Base-by-base conservation (phyloP, 2,888 invertebrate species). In the Thereva nobilitata region DNA sequence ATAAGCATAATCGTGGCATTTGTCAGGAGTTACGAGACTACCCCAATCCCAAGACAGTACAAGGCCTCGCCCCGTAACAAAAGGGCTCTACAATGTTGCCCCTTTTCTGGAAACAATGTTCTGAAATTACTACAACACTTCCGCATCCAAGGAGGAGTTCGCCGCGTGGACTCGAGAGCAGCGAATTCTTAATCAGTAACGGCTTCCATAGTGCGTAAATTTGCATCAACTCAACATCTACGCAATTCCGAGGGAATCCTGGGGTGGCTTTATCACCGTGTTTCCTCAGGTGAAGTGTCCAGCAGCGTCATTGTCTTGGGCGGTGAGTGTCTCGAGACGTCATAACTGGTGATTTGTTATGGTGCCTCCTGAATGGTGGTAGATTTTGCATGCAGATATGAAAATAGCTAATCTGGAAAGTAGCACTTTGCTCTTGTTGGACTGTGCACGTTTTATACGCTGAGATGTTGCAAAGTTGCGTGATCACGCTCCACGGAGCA, bases 1-100 rank as follows among this genome's bases (percentile, higher is more conserved):
- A 59, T 59, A 59, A 59, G 59, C 59, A 59, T 47, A 59, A 59
- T 47, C 59, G 59, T 45, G 38, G 59, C 47, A 47, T 59, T 59
- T 47, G 37, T 10, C 38, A 59, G 59, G 59, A 59, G 59, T 37
- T 52, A 52, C 35, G 52, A 35, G 10, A 4, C 23, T 41, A 37
- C 47, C 34, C 37, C 37, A 37, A 7, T 23, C 40, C 45, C 35
- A 47, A 23, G 23, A 23, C 23, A 23, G 1, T 23, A 23, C 23
- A 23, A 23, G 23, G 23, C 23, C 23, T 23, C 23, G 23, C 23
- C 23, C 23, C 23, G 23, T 2, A 23, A 23, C 23, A 23, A 23
- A 23, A 23, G 23, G 23, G 23, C 23, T 2, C 23, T 23, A 23
- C 23, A 23, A 2, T 23, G 23, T 23, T 23, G 23, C 23, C 23